phyloP scores from a whole-genome alignment of 2,888 invertebrate genomes.

The Oscheius sp. region DNA sequence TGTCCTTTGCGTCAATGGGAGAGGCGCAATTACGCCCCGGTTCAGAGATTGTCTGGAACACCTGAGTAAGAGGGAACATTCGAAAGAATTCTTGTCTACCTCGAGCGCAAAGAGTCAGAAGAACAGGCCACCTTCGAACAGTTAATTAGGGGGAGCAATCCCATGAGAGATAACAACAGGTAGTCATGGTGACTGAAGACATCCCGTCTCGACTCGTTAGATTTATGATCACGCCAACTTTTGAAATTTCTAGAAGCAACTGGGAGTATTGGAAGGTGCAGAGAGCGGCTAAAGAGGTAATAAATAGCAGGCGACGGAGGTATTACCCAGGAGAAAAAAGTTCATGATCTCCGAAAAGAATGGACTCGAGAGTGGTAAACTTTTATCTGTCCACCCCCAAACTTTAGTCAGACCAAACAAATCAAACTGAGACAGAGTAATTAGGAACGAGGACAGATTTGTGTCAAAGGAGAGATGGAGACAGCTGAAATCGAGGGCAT shows the following conservation, averaged over 20 bases:
- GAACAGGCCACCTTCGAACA: not conserved
- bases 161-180: conserved; percentile 7
- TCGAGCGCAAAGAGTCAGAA: not conserved
- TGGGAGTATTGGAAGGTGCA: no score
- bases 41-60: not conserved
- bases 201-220: not conserved
- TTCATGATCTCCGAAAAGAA: not conserved
- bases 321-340: not conserved
- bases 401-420: no score
- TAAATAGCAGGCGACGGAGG: not conserved
- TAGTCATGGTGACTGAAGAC: not conserved
- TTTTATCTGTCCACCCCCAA: no score
- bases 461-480: not conserved
- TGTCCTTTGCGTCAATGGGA: conserved; percentile 19
- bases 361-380: no score
- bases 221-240: no score
- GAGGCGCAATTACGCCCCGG: conserved; percentile 6
- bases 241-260: no score
- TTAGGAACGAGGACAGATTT: not conserved
- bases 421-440: no score
- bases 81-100: not conserved
- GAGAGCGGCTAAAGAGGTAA: no score
- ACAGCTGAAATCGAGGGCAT: conserved; percentile 21
- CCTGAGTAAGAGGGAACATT: not conserved
- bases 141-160: not conserved